Conservation (phyloP, 2,888 invertebrate genomes). For the Andricus curvator region DNA sequence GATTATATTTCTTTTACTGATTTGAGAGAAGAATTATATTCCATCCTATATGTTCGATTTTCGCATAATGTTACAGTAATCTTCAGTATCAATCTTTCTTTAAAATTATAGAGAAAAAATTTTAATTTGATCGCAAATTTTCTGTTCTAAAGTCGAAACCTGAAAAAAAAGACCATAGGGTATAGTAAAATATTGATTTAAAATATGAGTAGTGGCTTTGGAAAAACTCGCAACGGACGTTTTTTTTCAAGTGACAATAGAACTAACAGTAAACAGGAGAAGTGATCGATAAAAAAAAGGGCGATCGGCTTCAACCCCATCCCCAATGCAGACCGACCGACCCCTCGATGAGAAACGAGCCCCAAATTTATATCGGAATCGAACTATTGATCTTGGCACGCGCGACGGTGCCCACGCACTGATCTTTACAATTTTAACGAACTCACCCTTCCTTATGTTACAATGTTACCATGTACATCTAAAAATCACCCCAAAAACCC, state of each 20-base stretch:
- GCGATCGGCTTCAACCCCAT: constrained; percentile 72
- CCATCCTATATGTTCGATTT: too few relatives aligned
- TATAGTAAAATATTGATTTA: constrained; percentile 19
- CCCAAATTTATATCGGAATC: constrained; percentile 75
- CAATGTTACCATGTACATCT: too few relatives aligned
- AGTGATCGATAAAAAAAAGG: constrained; percentile 70
- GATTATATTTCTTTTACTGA: too few relatives aligned
- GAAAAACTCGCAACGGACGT: constrained; percentile 37
- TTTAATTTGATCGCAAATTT: too few relatives aligned
- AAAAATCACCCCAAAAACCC: constrained; percentile 9
- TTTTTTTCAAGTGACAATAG: constrained; percentile 48
- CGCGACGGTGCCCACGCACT: constrained; percentile 64
- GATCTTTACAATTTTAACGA: constrained; percentile 72
- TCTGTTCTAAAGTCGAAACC: background rate
- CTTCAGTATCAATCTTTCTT: too few relatives aligned
- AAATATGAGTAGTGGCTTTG: constrained; percentile 3
- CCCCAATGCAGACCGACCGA: constrained; percentile 58
- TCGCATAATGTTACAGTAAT: too few relatives aligned
- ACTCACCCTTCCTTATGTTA: constrained; percentile 44
- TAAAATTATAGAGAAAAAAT: too few relatives aligned
- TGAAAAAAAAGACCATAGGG: background rate
- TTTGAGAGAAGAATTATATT: too few relatives aligned
- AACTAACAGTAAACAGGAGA: constrained; percentile 56
- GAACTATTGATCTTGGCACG: constrained; percentile 75
- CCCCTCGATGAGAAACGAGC: constrained; percentile 67